These are phyloP conservation scores for Garra rufa DNA, from an alignment of 2,113 vertebrate species.

Conservation along the genomic window DNA sequence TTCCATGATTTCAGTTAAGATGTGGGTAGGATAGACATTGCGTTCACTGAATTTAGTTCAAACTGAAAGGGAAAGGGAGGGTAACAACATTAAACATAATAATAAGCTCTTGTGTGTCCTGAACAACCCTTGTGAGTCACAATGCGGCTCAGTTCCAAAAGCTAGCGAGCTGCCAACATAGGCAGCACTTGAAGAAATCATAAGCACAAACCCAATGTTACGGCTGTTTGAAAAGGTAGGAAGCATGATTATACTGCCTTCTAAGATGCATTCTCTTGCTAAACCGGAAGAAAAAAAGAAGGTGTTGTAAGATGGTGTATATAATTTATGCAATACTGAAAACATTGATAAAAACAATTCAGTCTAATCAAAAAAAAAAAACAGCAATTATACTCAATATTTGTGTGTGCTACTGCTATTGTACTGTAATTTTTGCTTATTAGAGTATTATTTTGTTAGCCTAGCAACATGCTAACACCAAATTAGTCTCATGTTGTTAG, in stretches of 20 bases:
- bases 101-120: not conserved
- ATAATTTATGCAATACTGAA: not conserved
- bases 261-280: not conserved
- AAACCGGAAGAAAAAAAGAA: not conserved
- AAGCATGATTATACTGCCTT: not conserved
- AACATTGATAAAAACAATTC: not conserved
- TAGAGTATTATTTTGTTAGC: not conserved
- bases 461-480: not conserved
- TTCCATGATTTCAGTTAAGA: not conserved
- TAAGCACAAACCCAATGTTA: not conserved
- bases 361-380: not conserved
- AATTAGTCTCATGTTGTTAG: not conserved
- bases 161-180: constrained; percentile 1
- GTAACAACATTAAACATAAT: not conserved
- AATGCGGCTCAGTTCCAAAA: not conserved
- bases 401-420: not conserved
- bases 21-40: not conserved
- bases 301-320: not conserved
- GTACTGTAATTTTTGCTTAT: not conserved
- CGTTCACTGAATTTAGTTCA: not conserved
- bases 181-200: not conserved
- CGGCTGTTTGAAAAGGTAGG: not conserved
- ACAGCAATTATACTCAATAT: not conserved
- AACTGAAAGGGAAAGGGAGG: not conserved
- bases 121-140: not conserved